Percentiles rank a stretch among this genome's conserved stretches.
Conservation (phyloP, 2,888 invertebrate genomes). For the Eristalis pertinax region DNA sequence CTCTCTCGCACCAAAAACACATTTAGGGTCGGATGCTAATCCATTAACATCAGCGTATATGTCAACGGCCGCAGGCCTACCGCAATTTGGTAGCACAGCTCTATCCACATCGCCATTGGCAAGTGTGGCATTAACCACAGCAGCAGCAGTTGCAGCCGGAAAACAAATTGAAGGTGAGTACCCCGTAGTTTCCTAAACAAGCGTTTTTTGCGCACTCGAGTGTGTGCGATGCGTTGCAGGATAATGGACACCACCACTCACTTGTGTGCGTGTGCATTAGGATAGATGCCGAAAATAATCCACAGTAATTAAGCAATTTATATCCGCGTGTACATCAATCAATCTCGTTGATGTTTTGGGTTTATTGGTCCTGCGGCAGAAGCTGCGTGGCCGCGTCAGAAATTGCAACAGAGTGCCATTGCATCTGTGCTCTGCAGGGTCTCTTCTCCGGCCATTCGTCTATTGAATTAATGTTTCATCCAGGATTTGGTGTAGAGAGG, state of each 20-base stretch:
- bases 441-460: constrained; percentile 3
- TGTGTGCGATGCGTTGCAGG: constrained; percentile 9
- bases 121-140: constrained; percentile 87
- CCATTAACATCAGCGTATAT: constrained; percentile 85
- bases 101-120: constrained; percentile 85
- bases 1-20: constrained; percentile 36
- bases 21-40: constrained; percentile 81
- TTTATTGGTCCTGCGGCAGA: constrained; percentile 57
- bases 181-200: constrained; percentile 45
- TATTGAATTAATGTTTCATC: constrained; percentile 64
- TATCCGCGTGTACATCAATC: constrained; percentile 62
- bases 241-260: background rate
- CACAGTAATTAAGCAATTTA: constrained; percentile 72
- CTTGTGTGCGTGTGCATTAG: constrained; percentile 46
- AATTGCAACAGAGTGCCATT: background rate
- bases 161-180: constrained; percentile 94
- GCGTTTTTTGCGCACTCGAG: constrained; percentile 27
- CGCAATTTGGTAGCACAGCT: constrained; percentile 84
- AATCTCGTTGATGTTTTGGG: constrained; percentile 60
- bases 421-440: background rate
- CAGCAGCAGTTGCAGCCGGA: constrained; percentile 90
- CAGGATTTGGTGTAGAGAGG: constrained; percentile 40
- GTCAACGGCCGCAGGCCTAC: constrained; percentile 82
- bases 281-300: constrained; percentile 57
- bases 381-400: background rate